Conservation (phyloP, 1,140 invertebrate species). For the Neodiprion virginianus region DNA sequence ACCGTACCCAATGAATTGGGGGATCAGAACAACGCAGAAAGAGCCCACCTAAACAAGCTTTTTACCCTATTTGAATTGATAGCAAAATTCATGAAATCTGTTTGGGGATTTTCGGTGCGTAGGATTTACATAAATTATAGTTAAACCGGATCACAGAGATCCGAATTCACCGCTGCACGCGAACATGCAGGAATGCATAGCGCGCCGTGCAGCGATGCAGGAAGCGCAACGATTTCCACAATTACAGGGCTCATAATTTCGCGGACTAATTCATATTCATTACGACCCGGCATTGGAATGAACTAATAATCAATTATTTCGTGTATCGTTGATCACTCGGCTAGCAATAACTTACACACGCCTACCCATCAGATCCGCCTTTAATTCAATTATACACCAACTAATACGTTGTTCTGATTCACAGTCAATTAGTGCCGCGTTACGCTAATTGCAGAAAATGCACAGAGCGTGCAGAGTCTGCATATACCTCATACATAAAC, state of each 20-base stretch:
- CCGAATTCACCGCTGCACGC: not conserved
- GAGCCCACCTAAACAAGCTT: no score
- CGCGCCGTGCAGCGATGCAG: not conserved
- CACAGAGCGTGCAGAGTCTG: no score
- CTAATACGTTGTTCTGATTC: not conserved
- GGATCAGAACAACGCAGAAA: no score
- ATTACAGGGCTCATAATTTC: not conserved
- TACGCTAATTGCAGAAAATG: no score
- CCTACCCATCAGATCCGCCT: not conserved
- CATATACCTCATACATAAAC: no score
- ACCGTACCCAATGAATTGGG: no score
- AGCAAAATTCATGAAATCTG: no score
- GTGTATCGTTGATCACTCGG: not conserved
- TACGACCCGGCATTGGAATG: not conserved
- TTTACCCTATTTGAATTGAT: no score
- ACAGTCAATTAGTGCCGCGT: not conserved
- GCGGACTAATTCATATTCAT: not conserved
- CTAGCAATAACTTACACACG: conserved; percentile 1
- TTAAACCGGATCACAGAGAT: no score
- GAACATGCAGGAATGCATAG: not conserved
- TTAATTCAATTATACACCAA: not conserved
- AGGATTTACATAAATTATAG: not conserved
- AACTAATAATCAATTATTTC: conserved; percentile 3
- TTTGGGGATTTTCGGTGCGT: not conserved
- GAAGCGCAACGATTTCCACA: not conserved